These are phyloP conservation scores for Chloroceryle aenea DNA, from an alignment of 2,113 vertebrate genomes.

Conservation along the genomic window DNA sequence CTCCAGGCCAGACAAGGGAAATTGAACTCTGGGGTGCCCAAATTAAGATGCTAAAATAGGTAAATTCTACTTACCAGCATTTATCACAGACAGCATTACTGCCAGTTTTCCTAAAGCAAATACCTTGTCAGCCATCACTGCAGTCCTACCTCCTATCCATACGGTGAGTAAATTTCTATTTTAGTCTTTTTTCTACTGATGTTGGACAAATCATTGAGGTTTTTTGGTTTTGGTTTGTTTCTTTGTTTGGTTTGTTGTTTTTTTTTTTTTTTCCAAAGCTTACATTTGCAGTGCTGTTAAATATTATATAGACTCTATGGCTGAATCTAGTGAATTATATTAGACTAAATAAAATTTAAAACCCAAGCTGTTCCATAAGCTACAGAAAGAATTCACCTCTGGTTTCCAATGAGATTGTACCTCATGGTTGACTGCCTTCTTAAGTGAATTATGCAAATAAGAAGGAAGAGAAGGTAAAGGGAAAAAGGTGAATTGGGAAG, in stretches of 20 bases:
- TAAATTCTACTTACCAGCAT: background rate
- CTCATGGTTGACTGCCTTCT: background rate
- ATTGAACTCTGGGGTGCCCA: background rate
- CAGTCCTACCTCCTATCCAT: background rate
- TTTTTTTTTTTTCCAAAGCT: background rate
- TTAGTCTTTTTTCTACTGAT: background rate
- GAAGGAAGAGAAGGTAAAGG: background rate
- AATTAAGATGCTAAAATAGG: slow-evolving; percentile 11
- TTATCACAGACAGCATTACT: slow-evolving; percentile 7
- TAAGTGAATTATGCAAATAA: background rate
- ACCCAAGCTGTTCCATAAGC: background rate
- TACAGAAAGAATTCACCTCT: background rate
- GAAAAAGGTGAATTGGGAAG: background rate
- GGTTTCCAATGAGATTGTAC: background rate
- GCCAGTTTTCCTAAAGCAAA: background rate
- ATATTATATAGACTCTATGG: background rate
- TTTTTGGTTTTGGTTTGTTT: background rate
- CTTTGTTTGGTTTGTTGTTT: background rate
- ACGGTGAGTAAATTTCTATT: background rate
- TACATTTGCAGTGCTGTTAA: background rate
- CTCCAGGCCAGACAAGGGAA: slow-evolving; percentile 5
- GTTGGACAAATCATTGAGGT: background rate
- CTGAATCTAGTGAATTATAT: background rate
- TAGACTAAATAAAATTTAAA: background rate
- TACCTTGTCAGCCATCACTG: background rate